phyloP scores from a whole-genome alignment of 2,888 invertebrate genomes.

The Andrena minutula region DNA sequence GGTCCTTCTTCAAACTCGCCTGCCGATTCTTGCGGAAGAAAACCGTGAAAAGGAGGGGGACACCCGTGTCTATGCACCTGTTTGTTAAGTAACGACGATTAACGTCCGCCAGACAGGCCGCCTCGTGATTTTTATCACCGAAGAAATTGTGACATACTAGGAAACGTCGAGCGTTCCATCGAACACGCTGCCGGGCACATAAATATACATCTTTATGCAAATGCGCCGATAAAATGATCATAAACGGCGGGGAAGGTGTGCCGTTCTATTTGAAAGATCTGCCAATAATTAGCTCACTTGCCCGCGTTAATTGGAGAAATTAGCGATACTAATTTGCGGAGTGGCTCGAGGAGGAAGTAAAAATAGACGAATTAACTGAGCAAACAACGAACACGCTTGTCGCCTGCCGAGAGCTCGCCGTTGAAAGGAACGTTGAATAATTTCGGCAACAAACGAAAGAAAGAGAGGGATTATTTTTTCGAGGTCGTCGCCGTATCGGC shows the following conservation, averaged over 20 bases:
- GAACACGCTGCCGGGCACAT: background rate
- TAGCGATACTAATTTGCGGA: background rate
- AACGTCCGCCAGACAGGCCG: slow-evolving; percentile 22
- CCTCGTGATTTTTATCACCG: background rate
- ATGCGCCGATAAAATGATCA: background rate
- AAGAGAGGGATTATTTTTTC: background rate
- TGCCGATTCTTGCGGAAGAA: slow-evolving; percentile 59
- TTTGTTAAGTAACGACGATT: slow-evolving; percentile 47
- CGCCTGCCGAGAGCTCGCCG: background rate
- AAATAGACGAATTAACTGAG: background rate
- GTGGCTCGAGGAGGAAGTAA: background rate
- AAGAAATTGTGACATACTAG: background rate
- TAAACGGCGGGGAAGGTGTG: no score
- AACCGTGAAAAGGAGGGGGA: slow-evolving; percentile 42
- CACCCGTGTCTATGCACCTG: slow-evolving; percentile 49
- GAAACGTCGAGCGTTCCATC: background rate
- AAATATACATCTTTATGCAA: background rate
- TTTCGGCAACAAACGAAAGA: background rate
- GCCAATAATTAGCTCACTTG: no score
- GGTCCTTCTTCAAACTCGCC: slow-evolving; percentile 57
- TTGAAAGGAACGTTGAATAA: background rate
- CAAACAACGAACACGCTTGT: background rate
- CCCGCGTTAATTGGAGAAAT: background rate
- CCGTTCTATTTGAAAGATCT: no score
- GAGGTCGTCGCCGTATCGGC: slow-evolving; percentile 23